These are phyloP conservation scores for Steinernema feltiae DNA, from an alignment of 1,140 invertebrate genomes.

Conservation along the genomic window DNA sequence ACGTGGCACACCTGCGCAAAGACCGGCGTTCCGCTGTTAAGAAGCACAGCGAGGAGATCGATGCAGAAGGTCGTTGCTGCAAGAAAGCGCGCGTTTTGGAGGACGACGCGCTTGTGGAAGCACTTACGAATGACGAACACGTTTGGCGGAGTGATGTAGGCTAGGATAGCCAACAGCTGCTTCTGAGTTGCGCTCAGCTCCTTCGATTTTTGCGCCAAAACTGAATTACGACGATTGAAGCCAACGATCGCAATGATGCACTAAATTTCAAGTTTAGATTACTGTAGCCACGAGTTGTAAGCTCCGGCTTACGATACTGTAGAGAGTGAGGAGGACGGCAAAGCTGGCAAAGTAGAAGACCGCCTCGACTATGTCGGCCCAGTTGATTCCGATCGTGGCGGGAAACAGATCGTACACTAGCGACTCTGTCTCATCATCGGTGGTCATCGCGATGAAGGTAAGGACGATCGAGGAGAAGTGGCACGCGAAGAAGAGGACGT, in stretches of 20 bases:
- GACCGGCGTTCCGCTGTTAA: neutral
- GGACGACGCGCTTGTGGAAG: neutral
- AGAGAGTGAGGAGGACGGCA: neutral
- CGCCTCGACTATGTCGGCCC: neutral
- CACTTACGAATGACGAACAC: neutral
- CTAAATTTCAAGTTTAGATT: neutral
- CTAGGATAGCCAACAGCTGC: neutral
- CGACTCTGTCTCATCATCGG: neutral
- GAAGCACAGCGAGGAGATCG: neutral
- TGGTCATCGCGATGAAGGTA: neutral
- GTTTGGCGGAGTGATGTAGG: conserved; percentile 8
- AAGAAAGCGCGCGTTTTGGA: neutral
- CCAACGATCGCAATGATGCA: neutral
- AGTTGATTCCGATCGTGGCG: neutral
- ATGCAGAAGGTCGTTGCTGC: conserved; percentile 3
- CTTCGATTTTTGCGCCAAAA: neutral
- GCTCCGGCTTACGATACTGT: neutral
- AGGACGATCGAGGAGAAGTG: neutral
- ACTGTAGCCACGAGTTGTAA: too few relatives aligned
- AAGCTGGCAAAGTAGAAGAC: neutral
- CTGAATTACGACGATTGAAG: neutral
- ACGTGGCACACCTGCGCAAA: neutral
- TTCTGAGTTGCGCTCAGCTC: neutral
- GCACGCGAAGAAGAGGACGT: neutral
- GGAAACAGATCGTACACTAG: neutral